Base-by-base conservation (phyloP, 2,888 invertebrate genomes). In the Hyles lineata region DNA sequence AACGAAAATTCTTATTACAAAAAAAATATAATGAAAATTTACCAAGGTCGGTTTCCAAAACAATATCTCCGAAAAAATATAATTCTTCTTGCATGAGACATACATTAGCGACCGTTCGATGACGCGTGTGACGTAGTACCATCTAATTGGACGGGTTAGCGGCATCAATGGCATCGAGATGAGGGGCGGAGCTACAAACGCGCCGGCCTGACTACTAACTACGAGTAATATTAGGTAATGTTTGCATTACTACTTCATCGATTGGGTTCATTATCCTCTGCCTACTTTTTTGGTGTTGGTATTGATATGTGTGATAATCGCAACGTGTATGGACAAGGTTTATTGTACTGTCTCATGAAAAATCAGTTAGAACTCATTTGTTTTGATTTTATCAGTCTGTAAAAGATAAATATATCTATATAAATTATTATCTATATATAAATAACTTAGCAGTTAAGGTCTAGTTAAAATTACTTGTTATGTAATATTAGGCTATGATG, bases 91-190 rank as follows among this genome's bases (percentile, higher is more conserved):
- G 32, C 67, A 50, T 50, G 43, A 50, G 8, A 7, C 23, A 67
- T 8, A 67, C 43, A 50, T 67, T 50, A 67, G 23, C n/a, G 55
- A n/a, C 19, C 43, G 50, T 23, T 8, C 23, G 67, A 50, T 17
- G 67, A 17, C 17, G n/a, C 43, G 19, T 25, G 62, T 67, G 67
- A 67, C 67, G 67, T 67, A 67, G 15, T 43, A 4, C 17, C 17
- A 23, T 50, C 50, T 67, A 50, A 67, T 67, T 67, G 25, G 15
- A 67, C 43, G 8, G 50, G 11, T 43, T 60, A 15, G 60, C 60
- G 15, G 60, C 23, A 25, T 50, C 23, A 23, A 23, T 50, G 55
- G 6, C 43, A 67, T 67, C 19, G 67, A 23, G 43, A 67, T 7
- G 17, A 21, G 17, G 2, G 23, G 17, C 23, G 67, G 21, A 50